A percentile compares a stretch with the other conserved stretches of the same genome.
phyloP scores from a whole-genome alignment of 2,113 vertebrate species.

The Semicossyphus pulcher region DNA sequence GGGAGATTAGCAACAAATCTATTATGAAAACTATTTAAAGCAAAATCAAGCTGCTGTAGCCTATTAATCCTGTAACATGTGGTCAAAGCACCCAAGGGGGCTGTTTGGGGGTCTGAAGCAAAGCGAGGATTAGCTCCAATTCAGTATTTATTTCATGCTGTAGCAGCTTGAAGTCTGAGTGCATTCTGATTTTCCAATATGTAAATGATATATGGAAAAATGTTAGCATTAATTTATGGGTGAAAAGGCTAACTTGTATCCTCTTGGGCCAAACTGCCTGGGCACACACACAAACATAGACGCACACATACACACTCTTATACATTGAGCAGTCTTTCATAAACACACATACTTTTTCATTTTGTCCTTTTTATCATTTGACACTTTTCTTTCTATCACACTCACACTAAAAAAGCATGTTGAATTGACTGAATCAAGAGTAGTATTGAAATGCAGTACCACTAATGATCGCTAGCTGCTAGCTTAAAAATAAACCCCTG shows the following conservation, averaged over 20 bases:
- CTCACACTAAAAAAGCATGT: no score
- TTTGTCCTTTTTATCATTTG: no score
- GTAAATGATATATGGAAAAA: not conserved
- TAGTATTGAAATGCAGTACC: no score
- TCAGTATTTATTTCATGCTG: not conserved
- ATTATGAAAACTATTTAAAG: conserved; percentile 42
- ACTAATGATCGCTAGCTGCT: not conserved
- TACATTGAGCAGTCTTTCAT: no score
- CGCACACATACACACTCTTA: no score
- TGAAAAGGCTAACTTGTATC: not conserved
- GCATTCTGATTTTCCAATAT: conserved; percentile 11
- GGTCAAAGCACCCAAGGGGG: conserved; percentile 17
- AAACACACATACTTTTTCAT: no score
- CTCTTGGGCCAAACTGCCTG: not conserved
- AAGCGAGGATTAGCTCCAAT: conserved; percentile 42
- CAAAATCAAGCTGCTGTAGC: conserved; percentile 28
- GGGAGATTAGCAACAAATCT: conserved; percentile 59
- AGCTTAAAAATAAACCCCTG: not conserved
- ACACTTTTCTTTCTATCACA: no score
- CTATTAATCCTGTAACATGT: conserved; percentile 51
- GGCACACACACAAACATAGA: no score
- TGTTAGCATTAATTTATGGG: not conserved
- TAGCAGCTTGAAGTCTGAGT: not conserved
- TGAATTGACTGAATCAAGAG: no score
- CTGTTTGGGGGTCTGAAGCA: conserved; percentile 29